A percentile compares a stretch with the other conserved stretches of the same genome.
Evolutionary conservation across 2,113 vertebrate genomes (phyloP).

Genomic region (Gobius niger): DNA sequence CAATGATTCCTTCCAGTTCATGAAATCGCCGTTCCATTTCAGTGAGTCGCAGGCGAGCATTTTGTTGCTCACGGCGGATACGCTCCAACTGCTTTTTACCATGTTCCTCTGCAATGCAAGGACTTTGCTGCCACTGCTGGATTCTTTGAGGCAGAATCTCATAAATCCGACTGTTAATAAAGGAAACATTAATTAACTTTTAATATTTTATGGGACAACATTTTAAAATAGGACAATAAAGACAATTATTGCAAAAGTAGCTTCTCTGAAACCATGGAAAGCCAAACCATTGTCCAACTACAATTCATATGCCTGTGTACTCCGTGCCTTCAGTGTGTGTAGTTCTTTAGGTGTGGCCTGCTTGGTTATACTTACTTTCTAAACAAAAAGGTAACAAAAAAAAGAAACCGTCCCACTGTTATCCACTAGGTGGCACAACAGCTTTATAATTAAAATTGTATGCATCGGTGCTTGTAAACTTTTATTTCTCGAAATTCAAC

Average conservation of each 20-base stretch:
- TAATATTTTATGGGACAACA: too few relatives aligned
- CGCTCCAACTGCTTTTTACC: slow-evolving; percentile 93
- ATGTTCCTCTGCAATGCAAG: slow-evolving; percentile 92
- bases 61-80: slow-evolving; percentile 91
- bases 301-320: neutral
- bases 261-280: too few relatives aligned
- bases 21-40: slow-evolving; percentile 96
- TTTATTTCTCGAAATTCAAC: neutral
- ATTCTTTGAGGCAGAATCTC: slow-evolving; percentile 96
- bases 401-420: neutral
- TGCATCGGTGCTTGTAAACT: neutral
- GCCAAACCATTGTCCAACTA: too few relatives aligned
- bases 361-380: too few relatives aligned
- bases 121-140: slow-evolving; percentile 98
- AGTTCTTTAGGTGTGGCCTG: neutral
- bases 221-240: too few relatives aligned
- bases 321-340: neutral
- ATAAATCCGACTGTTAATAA: slow-evolving; percentile 84
- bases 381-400: neutral
- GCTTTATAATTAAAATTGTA: neutral
- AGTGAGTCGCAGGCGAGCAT: slow-evolving; percentile 87
- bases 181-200: too few relatives aligned
- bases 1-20: slow-evolving; percentile 90
- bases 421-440: slow-evolving; percentile 8
- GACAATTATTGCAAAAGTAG: too few relatives aligned